Evolutionary conservation across 2,888 invertebrate species (phyloP), one percentile per base, ranked within the genome.

Genomic region (Heliconius aoede): DNA sequence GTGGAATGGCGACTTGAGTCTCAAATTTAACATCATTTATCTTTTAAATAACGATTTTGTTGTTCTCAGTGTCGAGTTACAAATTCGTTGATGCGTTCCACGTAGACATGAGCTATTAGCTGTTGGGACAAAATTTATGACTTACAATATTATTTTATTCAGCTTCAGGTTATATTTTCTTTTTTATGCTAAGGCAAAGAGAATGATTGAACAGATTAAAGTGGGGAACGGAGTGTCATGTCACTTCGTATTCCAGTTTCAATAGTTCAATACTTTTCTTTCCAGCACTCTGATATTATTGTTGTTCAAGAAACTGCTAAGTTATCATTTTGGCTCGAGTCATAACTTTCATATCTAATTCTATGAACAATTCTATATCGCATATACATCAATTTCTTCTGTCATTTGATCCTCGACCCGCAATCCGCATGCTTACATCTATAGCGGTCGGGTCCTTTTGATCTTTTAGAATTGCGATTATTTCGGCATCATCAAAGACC

Each of bases 1-100:
- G 82, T 51, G 75, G 88, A 89, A 89, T 82, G 80, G 82, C 83
- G 80, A 82, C 82, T 83, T 86, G 85, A 87, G 78, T 85, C 85
- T 84, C 82, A 77, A 80, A 83, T 80, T 83, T 77, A 82, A 82
- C 83, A 80, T 80, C 85, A 87, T 90, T 88, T 86, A 85, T 91
- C 88, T 86, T 86, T 78, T 78, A 78, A 78, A 74, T 81, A 79
- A 80, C 83, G 85, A 85, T 83, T n/a, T 82, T 83, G 81, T 83
- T 69, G 55, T 69, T 81, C 82, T 82, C 83, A 84, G 83, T 88
- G 86, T 88, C 85, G 80, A 73, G 83, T 89, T 88, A 86, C 86
- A 76, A 80, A 81, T 83, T 76, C 67, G 61, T 51, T 75, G 46
- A 77, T 61, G 68, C 40, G 15, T 30, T 58, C 67, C n/a, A 40